Base-by-base conservation (phyloP, 2,797 vertebrate genomes). In the Pteropus rufus region DNA sequence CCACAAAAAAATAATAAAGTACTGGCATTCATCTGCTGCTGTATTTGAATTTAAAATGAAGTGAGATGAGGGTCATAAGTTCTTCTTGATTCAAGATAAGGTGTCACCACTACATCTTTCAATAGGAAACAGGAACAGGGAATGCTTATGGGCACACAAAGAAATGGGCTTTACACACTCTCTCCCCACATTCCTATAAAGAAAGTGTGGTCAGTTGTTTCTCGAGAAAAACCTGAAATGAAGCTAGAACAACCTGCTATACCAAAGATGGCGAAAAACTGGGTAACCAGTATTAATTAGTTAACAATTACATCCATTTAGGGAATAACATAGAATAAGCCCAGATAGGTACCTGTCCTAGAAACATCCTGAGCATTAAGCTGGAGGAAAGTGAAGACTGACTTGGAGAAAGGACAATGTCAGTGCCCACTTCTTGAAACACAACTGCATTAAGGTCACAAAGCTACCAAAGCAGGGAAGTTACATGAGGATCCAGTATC, bases 1-100 rank as follows among this genome's bases (percentile, higher is more conserved):
- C 10, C 67, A 73, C 23, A 86, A 41, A 73, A 89, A 91, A 83
- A 36, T 36, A 19, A 82, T 41, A 36, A 87, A 79, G 23, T 12
- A 46, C 49, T 31, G 19, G 23, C 41, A 19, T n/a, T 77, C 62
- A 6, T 52, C 56, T 19, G 26, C 29, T 72, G 7, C n/a, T 82
- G 3, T 46, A 58, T 62, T 14, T 93, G 34, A 80, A 86, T 89
- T 91, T 91, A 62, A 79, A 96, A 80, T 39, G n/a, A 93, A 89
- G 7, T 82, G 44, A 52, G 54, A 83, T 64, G 44, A 49, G 62
- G 92, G 36, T 80, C 8, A n/a, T 31, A 72, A 49, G 49, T 88
- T 80, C 29, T 94, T 70, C 62, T 70, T 62, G 73, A 84, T 79
- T 29, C 87, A 91, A 80, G 73, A 86, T 14, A 79, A 14, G 11